phyloP scores from a whole-genome alignment of 2,797 vertebrate species.

The Champsocephalus gunnari region DNA sequence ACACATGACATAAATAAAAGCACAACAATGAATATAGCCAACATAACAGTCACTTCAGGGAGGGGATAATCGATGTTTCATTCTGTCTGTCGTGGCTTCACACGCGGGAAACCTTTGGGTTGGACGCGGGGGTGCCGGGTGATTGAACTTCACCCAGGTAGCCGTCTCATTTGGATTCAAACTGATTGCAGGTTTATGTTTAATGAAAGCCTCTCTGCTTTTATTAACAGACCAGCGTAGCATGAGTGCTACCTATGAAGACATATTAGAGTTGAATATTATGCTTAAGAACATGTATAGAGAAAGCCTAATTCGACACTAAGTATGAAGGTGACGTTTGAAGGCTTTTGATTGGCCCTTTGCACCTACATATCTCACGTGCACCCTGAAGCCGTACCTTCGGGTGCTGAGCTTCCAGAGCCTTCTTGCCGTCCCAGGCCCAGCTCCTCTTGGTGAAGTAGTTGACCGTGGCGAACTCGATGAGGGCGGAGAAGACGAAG shows the following conservation, averaged over 20 bases:
- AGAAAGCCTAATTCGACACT: no score
- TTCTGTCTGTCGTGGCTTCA: conserved; percentile 34
- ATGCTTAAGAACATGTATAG: no score
- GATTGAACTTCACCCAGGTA: conserved; percentile 22
- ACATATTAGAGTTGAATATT: no score
- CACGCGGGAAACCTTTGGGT: conserved; percentile 14
- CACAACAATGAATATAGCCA: no score
- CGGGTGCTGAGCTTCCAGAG: conserved; percentile 88
- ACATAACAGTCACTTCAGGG: background rate
- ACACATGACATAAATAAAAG: no score
- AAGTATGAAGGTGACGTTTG: no score
- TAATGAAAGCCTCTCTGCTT: conserved; percentile 2
- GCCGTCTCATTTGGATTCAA: conserved; percentile 31
- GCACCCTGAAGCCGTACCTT: conserved; percentile 63
- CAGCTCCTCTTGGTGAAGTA: conserved; percentile 99
- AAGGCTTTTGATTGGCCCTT: no score
- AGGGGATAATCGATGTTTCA: conserved; percentile 26
- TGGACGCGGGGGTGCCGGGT: conserved; percentile 11
- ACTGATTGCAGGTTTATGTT: conserved; percentile 12
- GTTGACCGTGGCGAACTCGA: conserved; percentile 98
- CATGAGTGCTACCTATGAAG: no score
- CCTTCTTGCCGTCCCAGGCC: conserved; percentile 99
- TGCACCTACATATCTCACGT: background rate
- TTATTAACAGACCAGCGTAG: background rate
- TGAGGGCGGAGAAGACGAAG: conserved; percentile 97